Base-by-base conservation (phyloP, 2,797 vertebrate genomes). In the Epinephelus malabaricus region DNA sequence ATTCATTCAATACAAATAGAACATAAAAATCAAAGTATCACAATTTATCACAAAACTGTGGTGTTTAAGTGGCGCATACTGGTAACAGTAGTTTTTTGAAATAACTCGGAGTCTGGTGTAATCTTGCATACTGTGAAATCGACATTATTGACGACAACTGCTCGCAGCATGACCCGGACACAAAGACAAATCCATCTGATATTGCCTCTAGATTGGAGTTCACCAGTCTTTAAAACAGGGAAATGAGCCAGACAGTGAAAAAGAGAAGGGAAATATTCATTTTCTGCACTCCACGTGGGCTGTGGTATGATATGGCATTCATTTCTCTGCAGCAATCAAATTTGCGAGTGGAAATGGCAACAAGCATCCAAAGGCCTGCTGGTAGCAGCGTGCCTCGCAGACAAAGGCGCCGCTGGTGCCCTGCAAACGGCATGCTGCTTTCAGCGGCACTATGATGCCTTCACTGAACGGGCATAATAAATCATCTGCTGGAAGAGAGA, bases 281-380 rank as follows among this genome's bases (percentile, higher is more conserved):
- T 86, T 86, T 74, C 94, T 93, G 73, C 82, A 74, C 79, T 89
- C 89, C 92, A 93, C 21, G 90, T 87, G 86, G 87, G 88, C 89
- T 85, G 78, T 62, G 74, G 59, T 79, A 89, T 87, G 92, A 94
- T 82, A 79, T 88, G 81, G 72, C 82, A 85, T 94, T 93, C 85
- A 82, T 83, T 86, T 83, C 81, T 89, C 83, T 71, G 68, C 86
- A 70, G 88, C 87, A 96, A 94, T 89, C 79, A 93, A 86, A 93
- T 94, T 93, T 73, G 84, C 83, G 69, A 84, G 87, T 63, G 86
- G 88, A 91, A 92, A 85, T 76, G 74, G 89, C 73, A 85, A 72
- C 73, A 60, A 78, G 83, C 88, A 85, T 81, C 91, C 88, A 83
- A 92, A 87, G 79, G 74, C 90, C 89, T 75, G 92, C 88, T 93